phyloP scores from a whole-genome alignment of 2,113 vertebrate genomes.

The Chaenocephalus aceratus region DNA sequence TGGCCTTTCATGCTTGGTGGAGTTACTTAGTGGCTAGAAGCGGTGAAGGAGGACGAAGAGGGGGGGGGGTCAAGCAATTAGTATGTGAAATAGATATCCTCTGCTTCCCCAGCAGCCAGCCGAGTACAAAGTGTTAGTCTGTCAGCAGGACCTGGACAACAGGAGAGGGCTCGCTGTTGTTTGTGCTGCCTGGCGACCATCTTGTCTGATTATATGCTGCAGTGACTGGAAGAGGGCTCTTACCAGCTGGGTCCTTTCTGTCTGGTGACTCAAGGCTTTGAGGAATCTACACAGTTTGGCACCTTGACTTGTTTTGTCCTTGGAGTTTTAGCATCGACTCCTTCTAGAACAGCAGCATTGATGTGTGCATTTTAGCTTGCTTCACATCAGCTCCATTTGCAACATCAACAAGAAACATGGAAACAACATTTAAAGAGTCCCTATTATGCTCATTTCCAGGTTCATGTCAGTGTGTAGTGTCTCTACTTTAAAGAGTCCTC shows the following conservation, averaged over 20 bases:
- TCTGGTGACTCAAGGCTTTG: conserved; percentile 42
- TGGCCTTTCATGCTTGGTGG: conserved; percentile 63
- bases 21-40: conserved; percentile 61
- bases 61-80: conserved; percentile 51
- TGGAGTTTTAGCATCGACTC: background rate
- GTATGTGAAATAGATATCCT: conserved; percentile 76
- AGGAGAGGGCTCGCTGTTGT: conserved; percentile 54
- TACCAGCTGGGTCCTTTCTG: conserved; percentile 22
- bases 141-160: conserved; percentile 56
- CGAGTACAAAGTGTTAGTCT: conserved; percentile 70
- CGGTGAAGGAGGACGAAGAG: conserved; percentile 12
- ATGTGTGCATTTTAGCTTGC: background rate
- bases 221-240: conserved; percentile 2
- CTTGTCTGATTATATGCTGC: conserved; percentile 51
- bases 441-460: too few species aligned
- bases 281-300: background rate
- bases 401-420: too few species aligned
- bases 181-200: conserved; percentile 53
- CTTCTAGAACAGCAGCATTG: background rate
- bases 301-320: background rate
- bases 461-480: too few species aligned
- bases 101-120: conserved; percentile 26
- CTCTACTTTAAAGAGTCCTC: too few species aligned
- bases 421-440: too few species aligned
- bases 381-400: too few species aligned